phyloP scores from a whole-genome alignment of 2,888 invertebrate species.

The Falcaria lacertinaria region DNA sequence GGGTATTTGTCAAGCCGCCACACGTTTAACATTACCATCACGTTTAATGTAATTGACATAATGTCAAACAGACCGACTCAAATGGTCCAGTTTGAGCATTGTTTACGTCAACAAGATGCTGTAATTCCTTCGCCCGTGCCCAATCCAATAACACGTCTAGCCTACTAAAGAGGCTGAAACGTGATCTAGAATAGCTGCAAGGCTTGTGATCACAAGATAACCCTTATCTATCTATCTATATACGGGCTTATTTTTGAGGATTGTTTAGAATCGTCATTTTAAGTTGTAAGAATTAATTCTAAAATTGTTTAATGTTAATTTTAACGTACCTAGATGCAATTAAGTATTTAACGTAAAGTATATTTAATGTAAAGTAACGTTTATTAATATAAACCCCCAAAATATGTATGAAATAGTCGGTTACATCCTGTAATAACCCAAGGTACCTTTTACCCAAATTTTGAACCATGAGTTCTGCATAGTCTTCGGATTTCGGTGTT shows the following conservation, averaged over 20 bases:
- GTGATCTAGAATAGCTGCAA: background rate
- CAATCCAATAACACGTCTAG: constrained; percentile 11
- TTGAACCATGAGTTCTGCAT: too few species aligned
- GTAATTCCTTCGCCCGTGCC: constrained; percentile 33
- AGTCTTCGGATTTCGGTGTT: background rate
- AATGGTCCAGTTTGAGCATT: constrained; percentile 58
- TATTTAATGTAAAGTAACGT: too few species aligned
- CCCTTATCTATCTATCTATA: background rate
- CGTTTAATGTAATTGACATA: constrained; percentile 47
- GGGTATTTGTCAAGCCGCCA: background rate
- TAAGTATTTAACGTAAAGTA: too few species aligned
- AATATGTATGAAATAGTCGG: too few species aligned
- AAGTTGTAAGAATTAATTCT: too few species aligned
- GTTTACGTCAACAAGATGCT: constrained; percentile 70
- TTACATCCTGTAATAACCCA: too few species aligned
- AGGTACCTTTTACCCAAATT: too few species aligned
- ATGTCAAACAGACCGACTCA: constrained; percentile 56
- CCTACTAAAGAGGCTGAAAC: background rate
- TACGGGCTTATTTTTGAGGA: too few species aligned
- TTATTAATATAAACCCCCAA: too few species aligned
- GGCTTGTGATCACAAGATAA: background rate
- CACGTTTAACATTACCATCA: constrained; percentile 11
- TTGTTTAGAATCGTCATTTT: too few species aligned
- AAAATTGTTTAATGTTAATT: too few species aligned
- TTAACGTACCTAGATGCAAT: too few species aligned